phyloP scores from a whole-genome alignment of 2,888 invertebrate species.

The Papilio elwesi region DNA sequence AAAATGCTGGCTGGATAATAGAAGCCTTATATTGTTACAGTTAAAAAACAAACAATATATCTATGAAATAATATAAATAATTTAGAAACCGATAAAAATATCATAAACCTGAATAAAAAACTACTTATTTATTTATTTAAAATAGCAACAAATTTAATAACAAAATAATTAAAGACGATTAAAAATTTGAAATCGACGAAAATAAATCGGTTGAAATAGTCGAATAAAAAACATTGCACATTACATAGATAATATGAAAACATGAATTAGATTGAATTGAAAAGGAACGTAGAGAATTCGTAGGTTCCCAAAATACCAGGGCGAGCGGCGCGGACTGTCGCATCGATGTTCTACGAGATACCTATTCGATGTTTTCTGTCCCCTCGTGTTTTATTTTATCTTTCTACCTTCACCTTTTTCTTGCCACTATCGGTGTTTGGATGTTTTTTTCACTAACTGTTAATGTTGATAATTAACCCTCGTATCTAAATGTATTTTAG shows the following conservation, averaged over 20 bases:
- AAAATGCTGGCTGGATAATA: no score
- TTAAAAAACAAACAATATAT: no score
- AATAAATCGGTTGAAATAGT: background rate
- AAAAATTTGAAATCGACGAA: background rate
- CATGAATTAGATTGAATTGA: constrained; percentile 26
- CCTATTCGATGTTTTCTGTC: constrained; percentile 70
- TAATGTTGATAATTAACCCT: constrained; percentile 79
- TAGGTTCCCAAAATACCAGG: constrained; percentile 76
- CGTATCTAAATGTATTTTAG: constrained; percentile 57
- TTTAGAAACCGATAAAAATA: background rate
- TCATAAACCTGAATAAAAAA: background rate
- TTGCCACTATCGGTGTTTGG: constrained; percentile 82
- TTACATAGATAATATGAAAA: background rate
- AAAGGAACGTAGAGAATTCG: constrained; percentile 42
- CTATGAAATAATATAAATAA: background rate
- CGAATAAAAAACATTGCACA: constrained; percentile 11
- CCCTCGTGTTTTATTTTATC: constrained; percentile 74
- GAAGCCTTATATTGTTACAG: no score
- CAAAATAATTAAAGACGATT: background rate
- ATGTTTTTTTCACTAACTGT: constrained; percentile 84
- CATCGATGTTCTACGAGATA: constrained; percentile 79
- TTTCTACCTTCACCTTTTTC: constrained; percentile 73
- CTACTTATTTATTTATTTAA: background rate
- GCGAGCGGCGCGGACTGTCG: constrained; percentile 74
- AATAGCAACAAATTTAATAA: no score